Evolutionary conservation across 2,888 invertebrate species (phyloP).

Genomic region (Phyllotreta striolata): DNA sequence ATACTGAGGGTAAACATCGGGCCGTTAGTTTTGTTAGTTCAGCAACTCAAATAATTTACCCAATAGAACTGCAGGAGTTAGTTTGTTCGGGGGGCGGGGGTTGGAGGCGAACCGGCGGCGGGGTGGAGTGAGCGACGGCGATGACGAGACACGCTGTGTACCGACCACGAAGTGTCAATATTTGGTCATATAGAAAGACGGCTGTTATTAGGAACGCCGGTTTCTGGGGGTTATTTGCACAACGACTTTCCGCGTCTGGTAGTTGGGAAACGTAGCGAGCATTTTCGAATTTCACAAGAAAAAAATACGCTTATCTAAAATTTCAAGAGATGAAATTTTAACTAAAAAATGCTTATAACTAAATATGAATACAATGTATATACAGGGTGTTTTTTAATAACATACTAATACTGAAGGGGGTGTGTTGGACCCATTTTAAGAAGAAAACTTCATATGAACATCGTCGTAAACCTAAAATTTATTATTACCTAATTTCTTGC

Average conservation of each 20-base stretch:
- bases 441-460: too few species aligned
- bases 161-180: slow-evolving; percentile 60
- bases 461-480: too few species aligned
- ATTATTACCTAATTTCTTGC: too few species aligned
- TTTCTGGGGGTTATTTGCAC: slow-evolving; percentile 30
- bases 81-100: slow-evolving; percentile 57
- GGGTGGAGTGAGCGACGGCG: slow-evolving; percentile 31
- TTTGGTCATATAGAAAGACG: slow-evolving; percentile 59
- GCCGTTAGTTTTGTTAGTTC: slow-evolving; percentile 63
- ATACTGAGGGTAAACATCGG: slow-evolving; percentile 60
- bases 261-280: slow-evolving; percentile 21
- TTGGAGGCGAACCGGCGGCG: slow-evolving; percentile 25
- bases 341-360: too few species aligned
- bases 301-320: too few species aligned
- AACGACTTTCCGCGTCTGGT: slow-evolving; percentile 26
- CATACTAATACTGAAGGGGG: too few species aligned
- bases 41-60: slow-evolving; percentile 64
- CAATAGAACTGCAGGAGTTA: slow-evolving; percentile 58
- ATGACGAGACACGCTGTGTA: slow-evolving; percentile 54
- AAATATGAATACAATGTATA: too few species aligned
- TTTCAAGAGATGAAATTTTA: too few species aligned
- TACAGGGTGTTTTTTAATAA: too few species aligned
- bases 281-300: too few species aligned
- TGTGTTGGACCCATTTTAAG: too few species aligned
- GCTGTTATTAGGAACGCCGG: slow-evolving; percentile 55